A percentile compares a stretch with the other conserved stretches of the same genome.
Conservation (phyloP, 2,888 invertebrate species). For the Hypselothyrea guttata region DNA sequence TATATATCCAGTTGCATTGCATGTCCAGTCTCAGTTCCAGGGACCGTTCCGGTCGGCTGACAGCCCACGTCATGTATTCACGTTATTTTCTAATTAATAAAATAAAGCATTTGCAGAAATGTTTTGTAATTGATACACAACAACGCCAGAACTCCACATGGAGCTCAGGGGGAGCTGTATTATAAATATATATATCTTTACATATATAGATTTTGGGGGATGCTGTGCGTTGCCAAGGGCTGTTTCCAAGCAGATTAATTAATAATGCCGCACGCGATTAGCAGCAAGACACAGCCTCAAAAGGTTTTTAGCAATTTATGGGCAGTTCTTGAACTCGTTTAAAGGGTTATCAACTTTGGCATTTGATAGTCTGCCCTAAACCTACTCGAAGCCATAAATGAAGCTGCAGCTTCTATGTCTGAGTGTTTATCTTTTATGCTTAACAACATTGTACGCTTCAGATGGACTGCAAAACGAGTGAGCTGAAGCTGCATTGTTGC, state of each 20-base stretch:
- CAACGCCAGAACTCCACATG: not conserved
- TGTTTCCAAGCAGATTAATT: slow-evolving; percentile 53
- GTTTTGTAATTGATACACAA: slow-evolving; percentile 53
- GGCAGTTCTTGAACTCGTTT: slow-evolving; percentile 21
- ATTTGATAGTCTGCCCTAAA: slow-evolving; percentile 40
- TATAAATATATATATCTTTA: too few relatives aligned
- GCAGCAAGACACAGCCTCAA: not conserved
- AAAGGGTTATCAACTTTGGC: slow-evolving; percentile 39
- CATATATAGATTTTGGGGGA: slow-evolving; percentile 47
- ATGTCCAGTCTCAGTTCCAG: slow-evolving; percentile 33
- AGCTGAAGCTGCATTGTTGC: slow-evolving; percentile 43
- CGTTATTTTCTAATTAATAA: slow-evolving; percentile 62
- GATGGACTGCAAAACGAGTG: slow-evolving; percentile 9
- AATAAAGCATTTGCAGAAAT: slow-evolving; percentile 49
- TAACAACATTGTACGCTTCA: slow-evolving; percentile 24
- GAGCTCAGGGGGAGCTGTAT: not conserved
- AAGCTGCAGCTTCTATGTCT: slow-evolving; percentile 5
- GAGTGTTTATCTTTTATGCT: slow-evolving; percentile 33
- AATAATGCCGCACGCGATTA: slow-evolving; percentile 21
- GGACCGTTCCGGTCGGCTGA: slow-evolving; percentile 15
- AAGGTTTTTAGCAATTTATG: slow-evolving; percentile 26
- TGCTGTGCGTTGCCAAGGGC: slow-evolving; percentile 41
- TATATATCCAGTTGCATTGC: slow-evolving; percentile 33
- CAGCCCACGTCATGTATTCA: slow-evolving; percentile 32
- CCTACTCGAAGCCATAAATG: too few relatives aligned